Evolutionary conservation across 2,797 vertebrate genomes (phyloP).

Genomic region (Myiotriccus ornatus): DNA sequence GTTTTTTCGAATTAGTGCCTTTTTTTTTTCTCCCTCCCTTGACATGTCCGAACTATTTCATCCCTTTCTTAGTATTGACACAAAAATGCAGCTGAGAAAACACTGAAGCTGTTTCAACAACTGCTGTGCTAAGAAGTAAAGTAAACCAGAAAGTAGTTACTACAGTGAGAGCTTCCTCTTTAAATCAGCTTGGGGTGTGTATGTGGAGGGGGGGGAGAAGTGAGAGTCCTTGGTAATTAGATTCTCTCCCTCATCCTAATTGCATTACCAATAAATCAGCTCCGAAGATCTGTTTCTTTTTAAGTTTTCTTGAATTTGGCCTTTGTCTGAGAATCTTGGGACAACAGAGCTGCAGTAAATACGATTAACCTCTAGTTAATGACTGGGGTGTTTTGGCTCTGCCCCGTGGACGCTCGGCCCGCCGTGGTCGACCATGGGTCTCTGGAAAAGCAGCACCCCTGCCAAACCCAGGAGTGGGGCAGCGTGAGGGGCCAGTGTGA

Average conservation of each 20-base stretch:
- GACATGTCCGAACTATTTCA: background rate
- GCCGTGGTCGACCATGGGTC: conserved; percentile 39
- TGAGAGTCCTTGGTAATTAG: conserved; percentile 67
- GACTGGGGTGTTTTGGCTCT: conserved; percentile 58
- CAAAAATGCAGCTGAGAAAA: conserved; percentile 53
- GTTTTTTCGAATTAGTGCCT: background rate
- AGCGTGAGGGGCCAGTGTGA: background rate
- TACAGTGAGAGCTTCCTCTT: conserved; percentile 31
- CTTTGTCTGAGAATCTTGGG: conserved; percentile 72
- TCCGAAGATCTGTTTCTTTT: conserved; percentile 71
- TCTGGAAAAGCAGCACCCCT: conserved; percentile 21
- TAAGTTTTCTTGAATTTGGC: conserved; percentile 67
- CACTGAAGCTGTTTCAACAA: conserved; percentile 36
- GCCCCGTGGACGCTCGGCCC: conserved; percentile 11
- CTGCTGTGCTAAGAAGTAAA: conserved; percentile 25
- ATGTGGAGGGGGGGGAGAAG: conserved; percentile 19
- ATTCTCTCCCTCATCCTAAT: conserved; percentile 53
- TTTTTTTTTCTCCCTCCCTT: background rate
- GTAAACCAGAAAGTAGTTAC: conserved; percentile 43
- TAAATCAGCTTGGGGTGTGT: background rate
- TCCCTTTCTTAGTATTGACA: conserved; percentile 17
- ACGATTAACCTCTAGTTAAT: conserved; percentile 69
- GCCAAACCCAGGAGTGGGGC: conserved; percentile 25
- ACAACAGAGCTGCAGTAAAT: conserved; percentile 64
- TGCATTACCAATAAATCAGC: conserved; percentile 70